Evolutionary conservation across 2,888 invertebrate species (phyloP).

Genomic region (Gymnosoma rotundatum): DNA sequence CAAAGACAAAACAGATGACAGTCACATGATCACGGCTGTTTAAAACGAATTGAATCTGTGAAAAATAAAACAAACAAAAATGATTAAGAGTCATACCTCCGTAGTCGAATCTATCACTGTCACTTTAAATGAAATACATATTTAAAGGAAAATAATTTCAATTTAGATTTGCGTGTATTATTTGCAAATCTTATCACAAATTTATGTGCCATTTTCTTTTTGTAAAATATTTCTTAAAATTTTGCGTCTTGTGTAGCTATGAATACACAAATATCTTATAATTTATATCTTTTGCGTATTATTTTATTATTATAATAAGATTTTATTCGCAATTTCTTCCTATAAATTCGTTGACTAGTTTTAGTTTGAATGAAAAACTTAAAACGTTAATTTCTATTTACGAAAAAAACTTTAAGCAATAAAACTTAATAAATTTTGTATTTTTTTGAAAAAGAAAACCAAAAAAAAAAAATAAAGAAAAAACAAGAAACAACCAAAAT

Average conservation of each 20-base stretch:
- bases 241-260: background rate
- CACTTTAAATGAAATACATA: background rate
- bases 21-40: conserved; percentile 78
- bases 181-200: conserved; percentile 5
- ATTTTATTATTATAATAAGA: conserved; percentile 52
- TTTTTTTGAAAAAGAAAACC: conserved; percentile 48
- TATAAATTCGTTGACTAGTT: conserved; percentile 69
- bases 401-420: conserved; percentile 43
- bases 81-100: conserved; percentile 19
- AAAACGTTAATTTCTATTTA: conserved; percentile 22
- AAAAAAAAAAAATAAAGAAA: conserved; percentile 56
- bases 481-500: conserved; percentile 44
- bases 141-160: background rate
- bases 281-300: conserved; percentile 52
- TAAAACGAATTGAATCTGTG: conserved; percentile 51
- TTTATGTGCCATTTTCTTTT: conserved; percentile 19
- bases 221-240: conserved; percentile 53
- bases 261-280: conserved; percentile 14
- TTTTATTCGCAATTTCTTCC: conserved; percentile 35
- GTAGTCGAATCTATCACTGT: conserved; percentile 27
- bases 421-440: conserved; percentile 56
- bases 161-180: conserved; percentile 31
- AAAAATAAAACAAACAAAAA: conserved; percentile 19
- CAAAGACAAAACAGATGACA: conserved; percentile 76
- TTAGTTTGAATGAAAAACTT: conserved; percentile 53